Conservation (phyloP, 2,797 vertebrate species). For the Pipistrellus pipistrellus region DNA sequence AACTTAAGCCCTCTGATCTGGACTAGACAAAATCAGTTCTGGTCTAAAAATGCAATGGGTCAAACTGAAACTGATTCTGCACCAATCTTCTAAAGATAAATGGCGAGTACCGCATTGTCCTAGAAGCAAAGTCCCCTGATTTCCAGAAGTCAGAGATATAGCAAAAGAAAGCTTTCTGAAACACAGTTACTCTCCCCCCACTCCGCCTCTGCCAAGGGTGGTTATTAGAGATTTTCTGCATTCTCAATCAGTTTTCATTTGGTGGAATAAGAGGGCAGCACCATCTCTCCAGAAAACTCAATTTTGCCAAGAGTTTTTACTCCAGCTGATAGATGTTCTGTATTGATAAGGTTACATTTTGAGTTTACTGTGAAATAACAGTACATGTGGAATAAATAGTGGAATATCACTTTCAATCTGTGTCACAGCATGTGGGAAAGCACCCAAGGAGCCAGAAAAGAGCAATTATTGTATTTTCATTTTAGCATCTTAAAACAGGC, state of each 20-base stretch:
- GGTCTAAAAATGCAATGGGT: conserved; percentile 25
- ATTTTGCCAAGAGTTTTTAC: conserved; percentile 52
- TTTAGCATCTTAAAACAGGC: conserved; percentile 50
- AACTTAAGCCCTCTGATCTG: conserved; percentile 40
- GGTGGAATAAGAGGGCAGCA: background rate
- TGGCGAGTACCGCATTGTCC: background rate
- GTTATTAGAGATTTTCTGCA: conserved; percentile 43
- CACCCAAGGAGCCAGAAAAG: conserved; percentile 34
- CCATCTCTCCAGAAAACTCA: conserved; percentile 35
- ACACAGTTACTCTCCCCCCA: background rate
- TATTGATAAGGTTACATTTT: conserved; percentile 58
- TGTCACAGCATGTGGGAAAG: conserved; percentile 31
- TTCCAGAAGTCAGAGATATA: conserved; percentile 1
- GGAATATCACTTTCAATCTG: background rate
- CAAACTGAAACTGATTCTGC: conserved; percentile 8
- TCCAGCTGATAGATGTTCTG: conserved; percentile 22
- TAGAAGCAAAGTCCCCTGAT: background rate
- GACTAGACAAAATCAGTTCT: conserved; percentile 44
- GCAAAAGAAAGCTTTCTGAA: conserved; percentile 1
- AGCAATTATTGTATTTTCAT: background rate
- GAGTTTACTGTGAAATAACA: conserved; percentile 59
- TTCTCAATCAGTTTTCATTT: conserved; percentile 40
- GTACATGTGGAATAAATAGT: conserved; percentile 32
- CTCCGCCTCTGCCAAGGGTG: background rate
- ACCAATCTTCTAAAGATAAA: conserved; percentile 25